Conservation (phyloP, 2,888 invertebrate genomes). For the Microplitis manilae region DNA sequence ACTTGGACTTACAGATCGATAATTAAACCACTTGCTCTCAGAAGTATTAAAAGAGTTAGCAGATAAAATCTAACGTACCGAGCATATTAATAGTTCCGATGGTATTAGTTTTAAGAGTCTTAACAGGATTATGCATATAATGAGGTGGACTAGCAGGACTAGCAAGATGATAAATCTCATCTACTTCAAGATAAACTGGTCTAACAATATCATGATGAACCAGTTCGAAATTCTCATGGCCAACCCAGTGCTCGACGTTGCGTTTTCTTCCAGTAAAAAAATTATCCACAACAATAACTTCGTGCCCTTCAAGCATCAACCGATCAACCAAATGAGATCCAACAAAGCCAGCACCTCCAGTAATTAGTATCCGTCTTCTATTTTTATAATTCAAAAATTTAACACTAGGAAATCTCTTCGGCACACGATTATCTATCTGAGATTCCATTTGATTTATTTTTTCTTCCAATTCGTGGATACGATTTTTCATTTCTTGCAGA, state of each 20-base stretch:
- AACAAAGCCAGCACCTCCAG: constrained; percentile 99
- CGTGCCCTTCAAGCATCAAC: constrained; percentile 96
- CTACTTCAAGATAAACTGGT: constrained; percentile 96
- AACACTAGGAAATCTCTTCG: constrained; percentile 91
- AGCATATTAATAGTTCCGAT: constrained; percentile 95
- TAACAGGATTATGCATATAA: constrained; percentile 99
- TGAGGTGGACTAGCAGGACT: constrained; percentile 99
- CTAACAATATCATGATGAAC: constrained; percentile 99
- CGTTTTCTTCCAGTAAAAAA: constrained; percentile 97
- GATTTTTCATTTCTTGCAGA: constrained; percentile 77
- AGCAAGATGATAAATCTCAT: constrained; percentile 98
- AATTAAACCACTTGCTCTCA: neutral
- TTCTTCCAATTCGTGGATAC: constrained; percentile 80
- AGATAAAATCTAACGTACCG: constrained; percentile 72
- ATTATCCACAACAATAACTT: constrained; percentile 97
- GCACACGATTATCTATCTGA: constrained; percentile 74
- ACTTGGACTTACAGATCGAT: neutral
- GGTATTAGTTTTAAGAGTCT: constrained; percentile 99
- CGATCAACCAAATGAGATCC: constrained; percentile 98
- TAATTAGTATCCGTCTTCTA: constrained; percentile 93
- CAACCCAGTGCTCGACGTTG: constrained; percentile 99
- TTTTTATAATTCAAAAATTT: constrained; percentile 93
- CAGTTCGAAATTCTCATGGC: constrained; percentile 98
- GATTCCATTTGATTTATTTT: constrained; percentile 82
- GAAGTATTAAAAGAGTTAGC: constrained; percentile 32